Conservation (phyloP, 1,140 invertebrate species). For the Himalopsyche phryganea region DNA sequence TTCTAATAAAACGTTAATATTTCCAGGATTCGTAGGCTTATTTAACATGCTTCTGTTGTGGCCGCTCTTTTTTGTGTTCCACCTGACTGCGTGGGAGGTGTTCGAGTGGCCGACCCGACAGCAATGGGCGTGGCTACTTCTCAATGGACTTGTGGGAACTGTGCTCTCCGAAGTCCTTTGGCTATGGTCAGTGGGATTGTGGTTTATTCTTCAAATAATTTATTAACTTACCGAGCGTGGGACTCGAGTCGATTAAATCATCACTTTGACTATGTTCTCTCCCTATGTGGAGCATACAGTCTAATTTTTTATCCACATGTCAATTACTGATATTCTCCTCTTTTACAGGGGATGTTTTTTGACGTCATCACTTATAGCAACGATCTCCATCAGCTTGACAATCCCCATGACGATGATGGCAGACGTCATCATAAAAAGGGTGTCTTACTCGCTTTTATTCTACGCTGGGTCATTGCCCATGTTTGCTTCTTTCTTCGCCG, state of each 20-base stretch:
- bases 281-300: too few species aligned
- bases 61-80: slow-evolving; percentile 82
- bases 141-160: slow-evolving; percentile 85
- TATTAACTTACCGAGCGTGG: too few species aligned
- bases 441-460: slow-evolving; percentile 71
- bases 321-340: too few species aligned
- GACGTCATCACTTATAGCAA: slow-evolving; percentile 83
- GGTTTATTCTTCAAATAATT: neutral
- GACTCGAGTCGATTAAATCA: too few species aligned
- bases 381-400: slow-evolving; percentile 75
- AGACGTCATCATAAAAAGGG: slow-evolving; percentile 72
- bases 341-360: slow-evolving; percentile 79
- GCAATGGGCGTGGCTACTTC: slow-evolving; percentile 73
- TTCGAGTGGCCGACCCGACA: slow-evolving; percentile 78
- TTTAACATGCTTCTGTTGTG: slow-evolving; percentile 79
- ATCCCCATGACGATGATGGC: slow-evolving; percentile 83
- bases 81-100: slow-evolving; percentile 71
- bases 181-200: slow-evolving; percentile 66
- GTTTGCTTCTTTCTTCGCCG: slow-evolving; percentile 72
- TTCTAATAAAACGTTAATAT: too few species aligned
- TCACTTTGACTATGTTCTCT: too few species aligned
- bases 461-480: slow-evolving; percentile 78
- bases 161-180: slow-evolving; percentile 83
- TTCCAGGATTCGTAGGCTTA: slow-evolving; percentile 79
- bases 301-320: too few species aligned